Evolutionary conservation across 2,888 invertebrate genomes (phyloP), one percentile per base, ranked within the genome.

Genomic region (Andrena haemorrhoa): DNA sequence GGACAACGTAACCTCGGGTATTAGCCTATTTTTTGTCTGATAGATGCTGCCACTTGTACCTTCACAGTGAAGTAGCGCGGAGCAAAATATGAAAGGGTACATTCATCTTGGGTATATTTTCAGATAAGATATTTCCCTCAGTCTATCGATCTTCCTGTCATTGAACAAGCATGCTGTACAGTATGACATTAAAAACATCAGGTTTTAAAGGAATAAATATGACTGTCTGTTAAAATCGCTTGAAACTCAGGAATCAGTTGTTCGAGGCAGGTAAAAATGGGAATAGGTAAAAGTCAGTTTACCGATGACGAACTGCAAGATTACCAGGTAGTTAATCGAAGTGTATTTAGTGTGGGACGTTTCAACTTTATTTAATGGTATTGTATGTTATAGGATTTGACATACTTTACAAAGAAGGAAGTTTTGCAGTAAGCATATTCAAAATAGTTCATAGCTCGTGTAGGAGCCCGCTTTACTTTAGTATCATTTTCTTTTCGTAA

Each of bases 391-490:
- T 94, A 98, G 97, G 98, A 98, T 94, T 95, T 98, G 85, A 98
- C 98, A 23, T 98, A 98, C 94, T 98, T 98, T 93, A 97, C 98
- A 0, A 98, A 98, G 92, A 98, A 98, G 91, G 98, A 98, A 95
- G 98, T 98, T 65, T 94, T 98, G 82, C 96, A 97, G 98, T 98
- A 95, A 97, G 97, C 96, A 92, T 75, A 66, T 51, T 82, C 72
- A 74, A 12, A 4, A 56, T 31, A n/a, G 20, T 29, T 53, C 12
- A 41, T 12, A 31, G 60, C 12, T 73, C 41, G 12, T 1, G 4
- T 41, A 41, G 12, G 41, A 41, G 41, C 41, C 12, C 4, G 12
- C 41, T 41, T 41, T 41, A 41, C 4, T 16, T 74, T 2, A 47
- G 61, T 61, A 65, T 78, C 51, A 31, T 75, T 41, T 61, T 70